Evolutionary conservation across 2,888 invertebrate genomes (phyloP), one percentile per base, ranked within the genome.

Genomic region (Harmothoe impar): DNA sequence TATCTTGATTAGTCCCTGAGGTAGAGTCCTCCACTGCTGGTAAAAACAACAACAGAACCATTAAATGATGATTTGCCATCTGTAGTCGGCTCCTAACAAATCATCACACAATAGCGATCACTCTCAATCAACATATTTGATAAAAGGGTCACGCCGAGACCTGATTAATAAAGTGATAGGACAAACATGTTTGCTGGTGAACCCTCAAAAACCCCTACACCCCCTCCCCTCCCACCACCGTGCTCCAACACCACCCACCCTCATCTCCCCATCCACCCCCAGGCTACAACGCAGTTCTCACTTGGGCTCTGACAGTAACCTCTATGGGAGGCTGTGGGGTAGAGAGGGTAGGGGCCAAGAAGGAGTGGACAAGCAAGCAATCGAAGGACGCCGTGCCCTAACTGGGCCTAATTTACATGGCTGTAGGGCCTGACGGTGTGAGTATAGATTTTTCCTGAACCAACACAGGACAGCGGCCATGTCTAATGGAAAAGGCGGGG

Each of bases 401-500:
- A 86, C 86, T 31, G 54, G 25, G 31, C 52, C 86, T 86, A 86
- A 86, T 86, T 86, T 56, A 86, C 86, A 86, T 86, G 54, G 86
- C 56, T 52, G 54, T 86, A 86, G 56, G 84, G 31, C 86, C 54
- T 15, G n/a, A 25, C 56, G 5, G 86, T 52, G 86, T 54, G 86
- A 31, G 86, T 86, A 86, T 86, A 86, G 86, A 86, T 86, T 86
- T 86, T 86, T 86, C 86, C 86, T 54, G 86, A 86, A 54, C 25
- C 54, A 86, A 86, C 86, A 86, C 86, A 20, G 86, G 54, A 12
- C 86, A 20, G 54, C 86, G 54, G 25, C 54, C 86, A n/a, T 86
- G 86, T 86, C 86, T 86, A 86, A 86, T 86, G 86, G 86, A 86
- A 86, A 86, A 86, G 86, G 54, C 54, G 86, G 86, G 84, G n/a